Base-by-base conservation (phyloP, 2,888 invertebrate genomes). In the Plutella xylostella region DNA sequence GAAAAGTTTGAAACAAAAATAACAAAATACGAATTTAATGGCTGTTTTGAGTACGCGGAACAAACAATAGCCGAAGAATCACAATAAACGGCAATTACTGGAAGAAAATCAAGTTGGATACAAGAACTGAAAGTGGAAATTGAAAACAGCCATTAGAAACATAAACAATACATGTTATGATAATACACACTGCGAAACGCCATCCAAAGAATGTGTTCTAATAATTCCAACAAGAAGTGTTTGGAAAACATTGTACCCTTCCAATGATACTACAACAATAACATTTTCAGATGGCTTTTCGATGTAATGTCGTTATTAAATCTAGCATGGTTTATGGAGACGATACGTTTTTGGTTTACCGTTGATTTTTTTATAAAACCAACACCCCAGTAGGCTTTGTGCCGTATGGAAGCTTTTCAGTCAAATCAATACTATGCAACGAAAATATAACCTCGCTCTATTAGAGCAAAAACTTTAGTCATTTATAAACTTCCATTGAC, bases 321-420 rank as follows among this genome's bases (percentile, higher is more conserved):
- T 15, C 56, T 61, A 61, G 65, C 66, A 58, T 65, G 55, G 66
- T 68, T 68, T 78, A 74, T 82, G 76, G 83, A 77, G 63, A 80
- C 83, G 83, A 83, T 83, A 83, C 83, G 65, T 76, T 79, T 78
- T 73, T 72, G 72, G 70, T 65, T 58, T 65, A 71, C 69, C 69
- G 74, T 73, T 74, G 72, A 71, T 73, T 73, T 73, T 69, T 63
- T 22, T 59, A 51, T 48, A 62, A 57, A 80, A 80, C 82, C 83
- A 82, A 83, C 82, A 83, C 83, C 83, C 83, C 83, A 79, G 56
- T 66, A 80, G 83, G 83, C 83, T 77, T 77, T 66, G 65, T 72
- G 83, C 70, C 77, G 72, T 63, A 73, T 80, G 75, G 78, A 82
- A 80, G 79, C 70, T 76, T 78, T 72, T 71, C 61, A 58, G 59